Conservation (phyloP, 2,113 vertebrate genomes). For the Suricata suricatta region DNA sequence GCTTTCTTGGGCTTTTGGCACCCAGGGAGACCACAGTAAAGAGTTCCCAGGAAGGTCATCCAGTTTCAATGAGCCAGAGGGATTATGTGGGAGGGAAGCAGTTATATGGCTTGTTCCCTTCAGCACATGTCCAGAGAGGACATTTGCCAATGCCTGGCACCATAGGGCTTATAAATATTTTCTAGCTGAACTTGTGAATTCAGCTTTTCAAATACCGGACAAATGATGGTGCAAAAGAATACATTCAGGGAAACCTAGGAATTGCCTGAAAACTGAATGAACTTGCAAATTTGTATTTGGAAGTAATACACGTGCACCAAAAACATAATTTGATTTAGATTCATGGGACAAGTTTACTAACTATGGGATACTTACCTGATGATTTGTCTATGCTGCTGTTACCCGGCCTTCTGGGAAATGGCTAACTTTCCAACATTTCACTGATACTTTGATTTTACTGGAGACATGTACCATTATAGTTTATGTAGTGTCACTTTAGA, state of each 20-base stretch:
- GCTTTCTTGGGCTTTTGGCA: constrained; percentile 72
- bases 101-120: constrained; percentile 58
- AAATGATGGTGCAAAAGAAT: constrained; percentile 53
- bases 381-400: not conserved
- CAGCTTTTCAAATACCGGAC: constrained; percentile 63
- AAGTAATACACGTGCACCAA: not conserved
- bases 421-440: not conserved
- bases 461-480: not conserved
- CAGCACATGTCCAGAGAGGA: constrained; percentile 65
- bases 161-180: constrained; percentile 67
- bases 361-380: not conserved
- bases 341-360: constrained; percentile 16
- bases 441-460: not conserved
- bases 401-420: not conserved
- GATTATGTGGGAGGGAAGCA: constrained; percentile 46
- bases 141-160: constrained; percentile 56
- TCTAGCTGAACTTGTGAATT: constrained; percentile 71
- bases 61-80: constrained; percentile 41
- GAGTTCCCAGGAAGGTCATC: constrained; percentile 79
- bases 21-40: constrained; percentile 66
- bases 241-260: not conserved
- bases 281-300: constrained; percentile 34
- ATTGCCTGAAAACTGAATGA: constrained; percentile 62
- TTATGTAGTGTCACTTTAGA: not conserved
- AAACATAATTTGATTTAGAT: constrained; percentile 46